Evolutionary conservation across 2,888 invertebrate genomes (phyloP), one percentile per base, ranked within the genome.

Genomic region (Augochlorella aurata): DNA sequence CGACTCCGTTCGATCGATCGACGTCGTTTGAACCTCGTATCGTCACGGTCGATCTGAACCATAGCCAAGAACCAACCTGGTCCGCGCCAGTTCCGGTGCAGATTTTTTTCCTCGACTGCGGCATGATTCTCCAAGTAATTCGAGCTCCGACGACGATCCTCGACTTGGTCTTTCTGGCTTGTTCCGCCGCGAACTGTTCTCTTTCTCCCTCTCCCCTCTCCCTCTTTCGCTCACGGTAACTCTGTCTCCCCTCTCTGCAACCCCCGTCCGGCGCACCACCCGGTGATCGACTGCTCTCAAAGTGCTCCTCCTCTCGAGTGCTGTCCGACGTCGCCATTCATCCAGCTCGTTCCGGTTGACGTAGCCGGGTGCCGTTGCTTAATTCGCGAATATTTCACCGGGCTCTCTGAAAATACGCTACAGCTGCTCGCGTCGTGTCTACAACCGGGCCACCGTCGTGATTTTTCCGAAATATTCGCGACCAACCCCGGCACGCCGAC

Each of bases 351-450:
- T 81, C 79, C 73, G 82, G 80, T 81, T 87, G 90, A 90, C 90
- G 88, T 87, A 80, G 80, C 85, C 84, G 74, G 79, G 79, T 77
- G 83, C 80, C 83, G 83, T 91, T 88, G 90, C 89, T 91, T 92
- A 92, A 92, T 92, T 92, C 92, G 90, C 90, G 87, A 88, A 89
- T 90, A 90, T 90, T 89, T 90, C 87, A 88, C 85, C 79, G 84
- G 79, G 89, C 90, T 86, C 81, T 89, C 90, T 89, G 89, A 91
- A 92, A 92, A 92, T 92, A 92, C 90, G 80, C 85, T 87, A 89
- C 93, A 93, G 93, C 93, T 92, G 92, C 91, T 91, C 89, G 84
- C 84, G 88, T 90, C 92, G 89, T 90, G 92, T 93, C 92, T 90
- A 87, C 87, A 85, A 84, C 81, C 82, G 76, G 81, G 80, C 74